Conservation (phyloP, 2,113 vertebrate genomes). For the Pelvicachromis taeniatus region DNA sequence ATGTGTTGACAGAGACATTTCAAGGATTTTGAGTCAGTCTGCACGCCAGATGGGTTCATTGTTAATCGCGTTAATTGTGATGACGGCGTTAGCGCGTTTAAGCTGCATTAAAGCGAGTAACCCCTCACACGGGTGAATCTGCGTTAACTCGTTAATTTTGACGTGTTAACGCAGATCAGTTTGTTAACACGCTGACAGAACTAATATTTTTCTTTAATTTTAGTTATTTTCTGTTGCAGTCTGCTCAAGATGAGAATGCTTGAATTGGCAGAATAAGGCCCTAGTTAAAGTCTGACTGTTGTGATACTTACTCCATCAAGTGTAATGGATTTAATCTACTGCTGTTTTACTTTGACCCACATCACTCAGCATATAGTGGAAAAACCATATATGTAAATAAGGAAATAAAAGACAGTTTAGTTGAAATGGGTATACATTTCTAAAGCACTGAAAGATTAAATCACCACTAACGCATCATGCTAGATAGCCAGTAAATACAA, state of each 20-base stretch:
- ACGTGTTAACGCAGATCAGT: too few relatives aligned
- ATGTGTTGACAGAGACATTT: too few relatives aligned
- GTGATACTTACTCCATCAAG: not conserved
- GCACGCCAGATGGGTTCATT: too few relatives aligned
- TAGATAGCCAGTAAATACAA: not conserved
- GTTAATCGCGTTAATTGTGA: too few relatives aligned
- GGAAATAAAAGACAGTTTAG: not conserved
- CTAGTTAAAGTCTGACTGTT: not conserved
- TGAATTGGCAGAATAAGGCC: not conserved
- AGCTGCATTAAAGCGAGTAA: too few relatives aligned
- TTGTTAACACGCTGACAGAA: too few relatives aligned
- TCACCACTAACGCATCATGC: not conserved
- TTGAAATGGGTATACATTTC: not conserved
- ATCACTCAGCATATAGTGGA: slow-evolving; percentile 24
- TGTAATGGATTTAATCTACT: not conserved
- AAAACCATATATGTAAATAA: not conserved
- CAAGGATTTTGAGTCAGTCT: too few relatives aligned
- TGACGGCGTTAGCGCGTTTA: too few relatives aligned
- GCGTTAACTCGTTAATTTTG: too few relatives aligned
- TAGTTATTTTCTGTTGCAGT: not conserved
- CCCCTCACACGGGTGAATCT: too few relatives aligned
- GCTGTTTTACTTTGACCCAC: not conserved
- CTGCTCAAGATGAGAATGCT: not conserved
- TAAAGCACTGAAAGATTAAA: not conserved
- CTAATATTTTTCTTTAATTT: accelerated